Percentiles rank a stretch among this genome's conserved stretches.
These are phyloP conservation scores for Scaptomyza parva DNA, from an alignment of 2,888 invertebrate species.

Conservation along the genomic window DNA sequence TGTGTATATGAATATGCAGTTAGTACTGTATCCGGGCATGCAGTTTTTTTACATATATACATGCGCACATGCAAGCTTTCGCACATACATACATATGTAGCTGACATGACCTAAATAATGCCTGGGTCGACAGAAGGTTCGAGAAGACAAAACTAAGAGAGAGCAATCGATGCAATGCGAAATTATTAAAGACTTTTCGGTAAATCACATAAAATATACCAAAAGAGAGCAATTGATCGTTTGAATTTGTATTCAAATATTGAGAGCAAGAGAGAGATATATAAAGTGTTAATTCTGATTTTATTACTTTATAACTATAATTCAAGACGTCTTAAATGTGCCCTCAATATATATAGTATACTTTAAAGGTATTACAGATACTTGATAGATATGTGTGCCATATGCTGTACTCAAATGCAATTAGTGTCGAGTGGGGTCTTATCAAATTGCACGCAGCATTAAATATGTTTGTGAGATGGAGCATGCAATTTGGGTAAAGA, in stretches of 20 bases:
- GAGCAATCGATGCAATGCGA: no score
- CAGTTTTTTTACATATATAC: neutral
- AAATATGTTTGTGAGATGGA: conserved; percentile 13
- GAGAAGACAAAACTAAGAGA: neutral
- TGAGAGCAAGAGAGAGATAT: neutral
- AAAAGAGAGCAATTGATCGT: no score
- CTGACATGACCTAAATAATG: neutral
- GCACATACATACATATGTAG: neutral
- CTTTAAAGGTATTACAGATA: neutral
- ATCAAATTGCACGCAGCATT: conserved; percentile 32
- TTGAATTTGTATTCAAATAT: neutral
- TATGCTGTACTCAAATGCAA: conserved; percentile 42
- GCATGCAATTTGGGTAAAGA: neutral
- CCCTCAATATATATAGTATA: no score
- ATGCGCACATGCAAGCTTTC: neutral
- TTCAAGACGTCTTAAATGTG: neutral
- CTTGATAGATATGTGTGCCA: neutral
- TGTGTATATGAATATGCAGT: neutral
- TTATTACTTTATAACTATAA: no score
- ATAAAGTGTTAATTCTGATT: no score
- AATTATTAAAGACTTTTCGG: no score
- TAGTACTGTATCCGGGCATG: neutral
- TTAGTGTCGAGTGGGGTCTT: conserved; percentile 52
- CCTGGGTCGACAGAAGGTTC: neutral
- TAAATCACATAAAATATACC: no score